Evolutionary conservation across 2,113 vertebrate species (phyloP).

Genomic region (Thomomys bottae): DNA sequence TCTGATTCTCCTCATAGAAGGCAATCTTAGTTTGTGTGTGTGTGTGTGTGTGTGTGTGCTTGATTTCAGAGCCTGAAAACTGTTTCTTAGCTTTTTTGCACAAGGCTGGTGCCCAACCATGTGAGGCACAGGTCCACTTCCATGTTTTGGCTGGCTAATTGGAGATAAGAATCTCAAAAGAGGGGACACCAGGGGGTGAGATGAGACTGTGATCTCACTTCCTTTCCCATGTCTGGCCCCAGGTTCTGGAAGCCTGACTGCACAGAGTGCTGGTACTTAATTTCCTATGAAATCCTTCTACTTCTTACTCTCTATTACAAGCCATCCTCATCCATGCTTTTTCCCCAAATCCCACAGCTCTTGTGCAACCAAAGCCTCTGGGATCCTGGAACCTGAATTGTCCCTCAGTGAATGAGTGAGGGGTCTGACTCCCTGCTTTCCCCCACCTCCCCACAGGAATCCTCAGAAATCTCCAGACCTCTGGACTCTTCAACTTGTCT

Average conservation of each 20-base stretch:
- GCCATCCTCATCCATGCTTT: neutral
- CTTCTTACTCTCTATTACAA: neutral
- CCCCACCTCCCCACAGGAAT: neutral
- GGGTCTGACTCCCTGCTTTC: neutral
- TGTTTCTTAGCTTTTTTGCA: too few relatives aligned
- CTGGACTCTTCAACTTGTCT: neutral
- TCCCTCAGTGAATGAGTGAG: too few relatives aligned
- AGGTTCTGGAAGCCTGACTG: neutral
- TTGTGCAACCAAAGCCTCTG: accelerated
- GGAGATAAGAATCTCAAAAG: neutral
- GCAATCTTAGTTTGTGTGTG: too few relatives aligned
- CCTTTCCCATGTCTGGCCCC: neutral
- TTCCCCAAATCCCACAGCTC: neutral
- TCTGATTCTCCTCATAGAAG: neutral
- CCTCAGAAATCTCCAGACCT: neutral
- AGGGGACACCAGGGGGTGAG: neutral
- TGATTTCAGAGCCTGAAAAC: too few relatives aligned
- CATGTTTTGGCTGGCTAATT: too few relatives aligned
- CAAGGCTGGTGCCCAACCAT: too few relatives aligned
- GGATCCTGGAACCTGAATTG: neutral
- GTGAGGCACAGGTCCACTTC: too few relatives aligned
- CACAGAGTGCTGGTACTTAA: neutral
- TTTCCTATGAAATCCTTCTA: neutral
- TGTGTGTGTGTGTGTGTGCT: too few relatives aligned
- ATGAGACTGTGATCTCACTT: neutral